phyloP scores from a whole-genome alignment of 2,888 invertebrate species.

The Pseudeuparius sepicola region DNA sequence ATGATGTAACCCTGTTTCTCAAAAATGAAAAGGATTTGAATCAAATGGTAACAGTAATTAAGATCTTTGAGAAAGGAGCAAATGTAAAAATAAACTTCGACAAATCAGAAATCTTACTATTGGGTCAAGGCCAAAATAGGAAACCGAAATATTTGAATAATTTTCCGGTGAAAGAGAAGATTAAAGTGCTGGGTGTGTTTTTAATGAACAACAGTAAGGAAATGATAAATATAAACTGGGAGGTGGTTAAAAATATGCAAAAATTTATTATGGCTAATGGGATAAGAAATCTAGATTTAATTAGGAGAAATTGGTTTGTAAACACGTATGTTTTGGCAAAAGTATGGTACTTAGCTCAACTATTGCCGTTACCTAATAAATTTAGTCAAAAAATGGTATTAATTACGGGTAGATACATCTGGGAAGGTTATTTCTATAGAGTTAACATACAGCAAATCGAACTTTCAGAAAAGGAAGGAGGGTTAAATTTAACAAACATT shows the following conservation, averaged over 20 bases:
- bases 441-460: not conserved
- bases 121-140: not conserved
- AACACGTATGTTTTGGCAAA: not conserved
- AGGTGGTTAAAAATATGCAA: not conserved
- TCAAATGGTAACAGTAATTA: not conserved
- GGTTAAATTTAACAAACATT: too few relatives aligned
- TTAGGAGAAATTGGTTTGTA: constrained; percentile 3
- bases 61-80: not conserved
- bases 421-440: constrained; percentile 1
- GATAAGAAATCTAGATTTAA: constrained; percentile 2
- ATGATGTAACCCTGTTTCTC: constrained; percentile 2
- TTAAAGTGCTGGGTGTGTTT: not conserved
- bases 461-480: too few relatives aligned
- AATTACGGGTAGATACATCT: too few relatives aligned
- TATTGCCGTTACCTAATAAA: too few relatives aligned
- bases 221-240: not conserved
- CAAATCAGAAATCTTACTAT: not conserved
- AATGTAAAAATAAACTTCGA: constrained; percentile 3
- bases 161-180: constrained; percentile 2
- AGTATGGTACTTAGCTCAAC: constrained; percentile 4
- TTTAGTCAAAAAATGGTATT: too few relatives aligned
- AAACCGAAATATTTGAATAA: not conserved
- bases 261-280: not conserved
- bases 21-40: constrained; percentile 1
- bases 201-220: not conserved